These are phyloP conservation scores for Charanyca ferruginea DNA, from an alignment of 2,888 invertebrate genomes.

Conservation along the genomic window DNA sequence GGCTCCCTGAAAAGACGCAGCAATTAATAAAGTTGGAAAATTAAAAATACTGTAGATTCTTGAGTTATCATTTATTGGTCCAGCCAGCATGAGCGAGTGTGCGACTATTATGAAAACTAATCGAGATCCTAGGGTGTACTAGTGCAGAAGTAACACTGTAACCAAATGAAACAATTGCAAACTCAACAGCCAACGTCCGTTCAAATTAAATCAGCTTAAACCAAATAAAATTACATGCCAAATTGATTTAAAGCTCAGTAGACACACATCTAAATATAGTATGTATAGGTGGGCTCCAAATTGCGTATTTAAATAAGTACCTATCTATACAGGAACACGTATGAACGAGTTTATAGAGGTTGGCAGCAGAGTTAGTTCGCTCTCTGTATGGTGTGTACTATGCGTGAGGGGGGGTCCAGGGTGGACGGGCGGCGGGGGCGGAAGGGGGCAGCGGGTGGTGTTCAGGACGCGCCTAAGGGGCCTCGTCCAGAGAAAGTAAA, in stretches of 20 bases:
- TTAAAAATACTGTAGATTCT: not conserved
- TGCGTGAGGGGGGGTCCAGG: conserved; percentile 83
- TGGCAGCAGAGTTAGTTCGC: conserved; percentile 88
- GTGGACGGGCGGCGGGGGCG: conserved; percentile 69
- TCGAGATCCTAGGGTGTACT: not conserved
- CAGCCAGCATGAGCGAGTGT: not conserved
- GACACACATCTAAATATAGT: conserved; percentile 62
- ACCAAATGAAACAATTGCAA: conserved; percentile 53
- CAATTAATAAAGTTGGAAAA: not conserved
- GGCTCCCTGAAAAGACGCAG: not conserved
- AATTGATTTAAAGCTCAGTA: conserved; percentile 82
- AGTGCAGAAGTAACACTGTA: conserved; percentile 25
- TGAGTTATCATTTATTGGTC: not conserved
- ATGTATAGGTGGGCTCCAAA: conserved; percentile 81
- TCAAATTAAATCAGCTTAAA: conserved; percentile 76
- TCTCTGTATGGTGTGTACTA: conserved; percentile 88
- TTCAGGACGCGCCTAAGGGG: conserved; percentile 86
- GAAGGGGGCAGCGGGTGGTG: conserved; percentile 74
- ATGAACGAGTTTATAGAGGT: conserved; percentile 87
- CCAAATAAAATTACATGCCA: conserved; percentile 80
- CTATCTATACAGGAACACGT: conserved; percentile 82
- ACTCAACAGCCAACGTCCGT: conserved; percentile 63
- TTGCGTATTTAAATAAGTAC: conserved; percentile 89
- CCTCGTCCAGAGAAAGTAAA: conserved; percentile 91
- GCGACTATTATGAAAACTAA: conserved; percentile 2